phyloP scores from a whole-genome alignment of 1,140 invertebrate species.

The Cryptotermes secundus region DNA sequence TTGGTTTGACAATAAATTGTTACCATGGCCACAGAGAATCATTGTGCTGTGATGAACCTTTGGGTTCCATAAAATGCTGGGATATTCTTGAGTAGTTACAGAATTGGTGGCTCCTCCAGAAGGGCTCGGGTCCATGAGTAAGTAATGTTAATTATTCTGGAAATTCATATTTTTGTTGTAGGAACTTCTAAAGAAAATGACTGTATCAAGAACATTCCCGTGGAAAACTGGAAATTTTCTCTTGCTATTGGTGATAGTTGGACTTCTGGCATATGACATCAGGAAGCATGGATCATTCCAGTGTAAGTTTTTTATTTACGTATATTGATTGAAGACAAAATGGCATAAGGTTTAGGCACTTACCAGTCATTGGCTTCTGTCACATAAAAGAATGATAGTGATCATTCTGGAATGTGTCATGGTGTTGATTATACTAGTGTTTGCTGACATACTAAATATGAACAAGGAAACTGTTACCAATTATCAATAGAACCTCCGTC shows the following conservation, averaged over 20 bases:
- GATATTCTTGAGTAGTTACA: no score
- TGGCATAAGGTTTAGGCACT: not conserved
- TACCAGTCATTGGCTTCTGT: no score
- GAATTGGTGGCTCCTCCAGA: not conserved
- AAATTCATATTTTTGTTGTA: conserved; percentile 38
- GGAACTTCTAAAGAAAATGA: conserved; percentile 49
- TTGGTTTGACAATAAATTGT: not conserved
- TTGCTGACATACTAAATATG: no score
- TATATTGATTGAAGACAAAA: not conserved
- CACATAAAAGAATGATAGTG: no score
- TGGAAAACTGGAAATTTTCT: conserved; percentile 47
- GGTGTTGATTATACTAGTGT: no score
- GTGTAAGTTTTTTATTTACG: conserved; percentile 40
- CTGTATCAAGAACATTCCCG: conserved; percentile 46
- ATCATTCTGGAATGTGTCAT: no score
- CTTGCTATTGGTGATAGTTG: conserved; percentile 45
- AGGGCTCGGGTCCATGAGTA: not conserved
- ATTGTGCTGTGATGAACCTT: not conserved
- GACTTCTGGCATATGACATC: conserved; percentile 46
- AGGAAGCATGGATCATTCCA: conserved; percentile 48
- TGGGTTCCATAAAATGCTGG: no score
- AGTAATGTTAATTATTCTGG: not conserved
- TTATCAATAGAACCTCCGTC: no score
- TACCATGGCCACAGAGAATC: no score
- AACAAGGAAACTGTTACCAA: no score